Conservation (phyloP, 2,113 vertebrate genomes). For the Hemichromis elongatus region DNA sequence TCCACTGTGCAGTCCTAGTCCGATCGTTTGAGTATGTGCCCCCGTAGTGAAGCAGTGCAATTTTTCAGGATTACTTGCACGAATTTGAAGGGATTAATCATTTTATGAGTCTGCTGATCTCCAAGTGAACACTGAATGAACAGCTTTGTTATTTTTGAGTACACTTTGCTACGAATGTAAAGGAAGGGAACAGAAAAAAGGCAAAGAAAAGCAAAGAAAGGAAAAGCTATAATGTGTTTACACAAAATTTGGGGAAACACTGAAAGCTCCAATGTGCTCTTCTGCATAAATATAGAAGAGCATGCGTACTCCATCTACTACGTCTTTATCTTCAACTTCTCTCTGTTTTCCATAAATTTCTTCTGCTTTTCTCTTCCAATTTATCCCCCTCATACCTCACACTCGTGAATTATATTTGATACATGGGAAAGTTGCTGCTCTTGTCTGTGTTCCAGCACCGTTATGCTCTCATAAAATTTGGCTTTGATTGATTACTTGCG, state of each 20-base stretch:
- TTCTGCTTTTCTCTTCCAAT: not conserved
- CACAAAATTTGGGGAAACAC: not conserved
- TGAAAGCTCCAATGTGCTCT: not conserved
- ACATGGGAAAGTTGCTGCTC: not conserved
- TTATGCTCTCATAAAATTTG: slow-evolving; percentile 4
- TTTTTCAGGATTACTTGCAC: not conserved
- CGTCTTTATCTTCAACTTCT: not conserved
- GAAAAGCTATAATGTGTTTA: not conserved
- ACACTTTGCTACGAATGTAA: not conserved
- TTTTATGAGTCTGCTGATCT: slow-evolving; percentile 8
- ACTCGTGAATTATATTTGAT: not conserved
- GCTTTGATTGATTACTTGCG: slow-evolving; percentile 35
- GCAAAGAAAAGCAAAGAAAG: not conserved
- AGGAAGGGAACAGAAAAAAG: too few relatives aligned
- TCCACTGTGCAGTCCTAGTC: not conserved
- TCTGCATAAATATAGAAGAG: not conserved
- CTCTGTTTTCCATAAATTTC: not conserved
- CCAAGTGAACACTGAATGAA: not conserved
- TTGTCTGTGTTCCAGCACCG: not conserved
- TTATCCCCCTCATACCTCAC: not conserved
- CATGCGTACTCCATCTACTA: not conserved
- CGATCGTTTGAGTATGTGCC: not conserved
- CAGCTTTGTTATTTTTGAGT: not conserved
- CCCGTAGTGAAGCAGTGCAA: not conserved
- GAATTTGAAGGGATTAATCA: not conserved